Evolutionary conservation across 2,888 invertebrate species (phyloP).

Genomic region (Sisyra nigra): DNA sequence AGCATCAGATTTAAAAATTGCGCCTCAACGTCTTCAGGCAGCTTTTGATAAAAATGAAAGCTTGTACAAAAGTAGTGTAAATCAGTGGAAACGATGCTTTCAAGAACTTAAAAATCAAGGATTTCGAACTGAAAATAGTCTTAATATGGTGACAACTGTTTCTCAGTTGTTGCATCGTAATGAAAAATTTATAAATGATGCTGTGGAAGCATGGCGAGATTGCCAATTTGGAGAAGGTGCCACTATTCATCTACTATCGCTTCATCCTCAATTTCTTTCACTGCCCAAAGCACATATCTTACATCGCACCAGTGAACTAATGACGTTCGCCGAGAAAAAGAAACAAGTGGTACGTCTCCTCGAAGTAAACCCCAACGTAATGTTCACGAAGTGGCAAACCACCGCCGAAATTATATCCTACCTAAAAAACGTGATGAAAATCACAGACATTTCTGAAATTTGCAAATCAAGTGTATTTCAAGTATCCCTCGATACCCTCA

Average conservation of each 20-base stretch:
- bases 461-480: slow-evolving; percentile 7
- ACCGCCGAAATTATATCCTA: slow-evolving; percentile 1
- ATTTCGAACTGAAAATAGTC: slow-evolving; percentile 6
- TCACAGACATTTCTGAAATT: slow-evolving; percentile 5
- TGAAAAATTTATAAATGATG: neutral
- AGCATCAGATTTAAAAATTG: too few species aligned
- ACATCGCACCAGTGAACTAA: neutral
- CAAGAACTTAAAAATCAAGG: slow-evolving; percentile 4
- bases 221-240: slow-evolving; percentile 7
- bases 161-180: slow-evolving; percentile 1
- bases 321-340: neutral
- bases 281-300: slow-evolving; percentile 1
- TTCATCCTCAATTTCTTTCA: slow-evolving; percentile 5
- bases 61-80: neutral
- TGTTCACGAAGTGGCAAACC: slow-evolving; percentile 4
- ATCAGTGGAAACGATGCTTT: slow-evolving; percentile 6
- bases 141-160: slow-evolving; percentile 5
- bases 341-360: slow-evolving; percentile 3
- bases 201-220: slow-evolving; percentile 6
- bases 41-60: neutral
- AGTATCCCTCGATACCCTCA: neutral
- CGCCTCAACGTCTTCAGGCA: neutral
- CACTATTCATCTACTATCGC: slow-evolving; percentile 1
- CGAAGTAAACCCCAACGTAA: slow-evolving; percentile 5
- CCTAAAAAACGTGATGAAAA: slow-evolving; percentile 4